Base-by-base conservation (phyloP, 2,797 vertebrate genomes). In the Calcarius lapponicus region DNA sequence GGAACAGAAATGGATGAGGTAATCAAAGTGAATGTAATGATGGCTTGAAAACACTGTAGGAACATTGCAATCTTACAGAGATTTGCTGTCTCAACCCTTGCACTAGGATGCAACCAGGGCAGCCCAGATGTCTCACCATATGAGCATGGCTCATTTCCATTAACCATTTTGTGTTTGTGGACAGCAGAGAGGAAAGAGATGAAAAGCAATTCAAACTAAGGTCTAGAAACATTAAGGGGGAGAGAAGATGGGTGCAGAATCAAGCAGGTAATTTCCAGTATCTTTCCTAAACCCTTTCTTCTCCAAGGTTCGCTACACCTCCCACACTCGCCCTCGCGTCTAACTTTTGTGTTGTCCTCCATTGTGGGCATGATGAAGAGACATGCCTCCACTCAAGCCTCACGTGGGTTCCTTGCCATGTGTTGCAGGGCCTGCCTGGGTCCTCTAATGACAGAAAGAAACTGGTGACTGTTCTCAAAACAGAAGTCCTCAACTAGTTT, bases 391-490 rank as follows among this genome's bases (percentile, higher is more conserved):
- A 24, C 21, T 72, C 28, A 26, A 57, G 34, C 31, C 22, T 69
- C 4, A 0, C 0, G 0, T 8, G 3, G 10, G 31, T n/a, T 84
- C 62, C 5, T 1, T 19, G 43, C 38, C 22, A 17, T 16, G 8
- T 51, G 10, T 61, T 65, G 26, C 69, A 79, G 78, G 45, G 19
- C 28, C 17, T 29, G 22, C 20, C 34, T 60, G 31, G 22, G 29
- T 64, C 73, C 79, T 75, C 32, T 76, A 18, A 47, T 65, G 54
- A 26, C 50, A 78, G 40, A 73, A 70, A 50, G 34, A 57, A 19
- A 36, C 31, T 45, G 48, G 22, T 78, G 51, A 17, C 25, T 9
- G 0, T 72, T 75, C 40, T 81, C 4, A 3, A 69, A 92, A 38
- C 16, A 79, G 62, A 79, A 87, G 29, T 70, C 48, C 76, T 94